These are phyloP conservation scores for Drosophila neonasuta DNA, from an alignment of 2,888 invertebrate genomes.

Conservation along the genomic window DNA sequence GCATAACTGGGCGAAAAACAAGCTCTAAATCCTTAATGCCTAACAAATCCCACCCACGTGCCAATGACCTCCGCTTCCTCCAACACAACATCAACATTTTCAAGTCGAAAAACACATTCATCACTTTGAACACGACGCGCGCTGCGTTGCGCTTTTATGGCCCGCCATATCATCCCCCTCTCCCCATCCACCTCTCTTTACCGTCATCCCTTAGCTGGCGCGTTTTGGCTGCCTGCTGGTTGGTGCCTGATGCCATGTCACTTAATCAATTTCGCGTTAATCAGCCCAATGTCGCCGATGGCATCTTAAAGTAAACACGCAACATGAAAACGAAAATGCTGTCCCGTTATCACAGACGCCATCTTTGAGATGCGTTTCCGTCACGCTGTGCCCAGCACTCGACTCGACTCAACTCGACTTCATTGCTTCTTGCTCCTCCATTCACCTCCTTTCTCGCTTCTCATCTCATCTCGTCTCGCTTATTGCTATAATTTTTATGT, in stretches of 20 bases:
- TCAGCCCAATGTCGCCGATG: constrained; percentile 74
- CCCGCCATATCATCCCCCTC: neutral
- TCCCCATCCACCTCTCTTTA: too few species aligned
- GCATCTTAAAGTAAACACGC: constrained; percentile 74
- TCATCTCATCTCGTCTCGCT: constrained; percentile 41
- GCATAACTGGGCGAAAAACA: neutral
- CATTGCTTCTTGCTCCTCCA: neutral
- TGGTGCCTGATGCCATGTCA: constrained; percentile 55
- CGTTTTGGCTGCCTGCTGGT: constrained; percentile 23
- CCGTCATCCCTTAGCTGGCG: too few species aligned
- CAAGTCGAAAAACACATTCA: constrained; percentile 62
- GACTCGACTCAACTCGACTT: neutral
- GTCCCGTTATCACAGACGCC: constrained; percentile 51
- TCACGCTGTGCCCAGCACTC: constrained; percentile 40
- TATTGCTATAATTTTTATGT: constrained; percentile 78
- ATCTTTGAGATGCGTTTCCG: constrained; percentile 61
- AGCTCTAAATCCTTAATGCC: neutral
- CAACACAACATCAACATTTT: constrained; percentile 2
- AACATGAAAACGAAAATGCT: constrained; percentile 43
- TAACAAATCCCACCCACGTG: constrained; percentile 1
- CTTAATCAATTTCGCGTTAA: constrained; percentile 78
- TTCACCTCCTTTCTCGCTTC: neutral
- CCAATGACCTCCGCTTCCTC: constrained; percentile 12
- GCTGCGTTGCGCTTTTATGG: constrained; percentile 28
- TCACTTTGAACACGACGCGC: constrained; percentile 48